Conservation (phyloP, 2,797 vertebrate genomes). For the Chloroceryle amazona region DNA sequence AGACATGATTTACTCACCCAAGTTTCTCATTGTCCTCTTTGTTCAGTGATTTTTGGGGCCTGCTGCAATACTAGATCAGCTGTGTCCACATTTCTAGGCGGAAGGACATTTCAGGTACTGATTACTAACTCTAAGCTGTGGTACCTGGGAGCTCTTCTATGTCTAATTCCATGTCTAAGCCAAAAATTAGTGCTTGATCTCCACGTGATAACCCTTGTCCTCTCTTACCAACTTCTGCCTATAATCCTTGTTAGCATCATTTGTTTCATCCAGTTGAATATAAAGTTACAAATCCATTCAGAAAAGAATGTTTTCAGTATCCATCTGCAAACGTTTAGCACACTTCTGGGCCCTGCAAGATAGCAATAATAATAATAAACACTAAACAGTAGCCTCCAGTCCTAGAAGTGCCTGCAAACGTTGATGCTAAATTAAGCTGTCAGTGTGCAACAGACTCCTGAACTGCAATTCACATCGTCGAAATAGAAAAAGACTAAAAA, state of each 20-base stretch:
- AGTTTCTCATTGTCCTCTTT: background rate
- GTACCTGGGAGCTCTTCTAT: background rate
- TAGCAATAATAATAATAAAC: background rate
- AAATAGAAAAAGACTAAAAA: background rate
- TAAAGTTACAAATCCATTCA: background rate
- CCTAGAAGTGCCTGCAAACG: background rate
- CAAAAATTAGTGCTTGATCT: background rate
- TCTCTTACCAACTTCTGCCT: background rate
- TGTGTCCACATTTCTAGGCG: background rate
- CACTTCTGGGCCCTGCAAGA: background rate
- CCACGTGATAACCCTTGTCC: background rate
- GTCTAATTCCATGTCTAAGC: background rate
- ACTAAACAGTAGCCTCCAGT: background rate
- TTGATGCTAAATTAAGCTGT: background rate
- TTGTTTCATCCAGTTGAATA: slow-evolving; percentile 1
- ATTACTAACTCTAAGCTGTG: background rate
- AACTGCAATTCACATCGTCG: background rate
- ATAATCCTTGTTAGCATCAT: background rate
- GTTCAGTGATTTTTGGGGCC: background rate
- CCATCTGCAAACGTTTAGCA: background rate
- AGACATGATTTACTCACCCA: background rate
- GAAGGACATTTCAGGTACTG: background rate
- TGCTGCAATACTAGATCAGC: background rate
- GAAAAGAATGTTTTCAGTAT: background rate
- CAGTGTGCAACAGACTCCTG: background rate